phyloP scores from a whole-genome alignment of 2,113 vertebrate genomes.

The Xyrauchen texanus region DNA sequence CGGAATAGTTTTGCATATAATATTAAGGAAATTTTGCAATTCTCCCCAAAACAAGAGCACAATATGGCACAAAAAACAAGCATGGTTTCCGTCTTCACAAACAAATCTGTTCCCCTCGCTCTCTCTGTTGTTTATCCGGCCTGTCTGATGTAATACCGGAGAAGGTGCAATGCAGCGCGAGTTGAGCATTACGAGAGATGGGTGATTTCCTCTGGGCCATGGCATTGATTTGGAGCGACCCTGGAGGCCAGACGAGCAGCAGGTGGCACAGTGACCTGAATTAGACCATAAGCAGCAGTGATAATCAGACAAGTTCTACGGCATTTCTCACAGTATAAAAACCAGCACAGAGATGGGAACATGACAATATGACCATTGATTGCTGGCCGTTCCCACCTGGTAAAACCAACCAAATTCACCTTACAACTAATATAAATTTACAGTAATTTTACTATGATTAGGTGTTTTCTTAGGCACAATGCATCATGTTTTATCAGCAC shows the following conservation, averaged over 20 bases:
- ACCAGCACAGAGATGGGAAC: conserved; percentile 43
- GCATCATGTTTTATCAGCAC: too few relatives aligned
- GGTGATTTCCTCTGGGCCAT: conserved; percentile 65
- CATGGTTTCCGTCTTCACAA: conserved; percentile 15
- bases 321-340: conserved; percentile 52
- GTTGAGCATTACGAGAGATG: conserved; percentile 51
- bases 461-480: too few relatives aligned
- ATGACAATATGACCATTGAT: background rate
- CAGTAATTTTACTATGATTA: too few relatives aligned
- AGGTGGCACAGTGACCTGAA: conserved; percentile 65
- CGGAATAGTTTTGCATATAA: conserved; percentile 15
- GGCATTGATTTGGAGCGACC: conserved; percentile 67
- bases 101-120: background rate
- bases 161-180: conserved; percentile 41
- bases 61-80: conserved; percentile 16
- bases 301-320: conserved; percentile 58
- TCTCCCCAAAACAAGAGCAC: background rate
- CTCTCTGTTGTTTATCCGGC: conserved; percentile 4
- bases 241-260: conserved; percentile 59
- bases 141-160: conserved; percentile 35
- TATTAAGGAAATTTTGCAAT: background rate
- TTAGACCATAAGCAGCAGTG: conserved; percentile 59
- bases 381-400: background rate
- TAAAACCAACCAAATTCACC: background rate
- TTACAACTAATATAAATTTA: background rate